Percentiles rank a stretch among this genome's conserved stretches.
phyloP scores from a whole-genome alignment of 1,140 invertebrate genomes.

The Hylyphantes graminicola region DNA sequence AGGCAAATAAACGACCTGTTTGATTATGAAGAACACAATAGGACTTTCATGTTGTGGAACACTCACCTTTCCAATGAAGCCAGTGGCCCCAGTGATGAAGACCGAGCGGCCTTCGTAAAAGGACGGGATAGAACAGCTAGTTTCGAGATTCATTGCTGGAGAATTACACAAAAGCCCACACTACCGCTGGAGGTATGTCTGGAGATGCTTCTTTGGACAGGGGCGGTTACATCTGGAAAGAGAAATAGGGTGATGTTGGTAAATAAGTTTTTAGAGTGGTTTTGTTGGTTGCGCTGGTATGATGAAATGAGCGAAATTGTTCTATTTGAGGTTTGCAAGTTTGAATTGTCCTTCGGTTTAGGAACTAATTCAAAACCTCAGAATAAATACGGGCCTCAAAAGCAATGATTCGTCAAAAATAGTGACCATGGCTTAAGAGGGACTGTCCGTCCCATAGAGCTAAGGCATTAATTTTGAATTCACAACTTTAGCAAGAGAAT shows the following conservation, averaged over 20 bases:
- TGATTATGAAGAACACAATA: too few relatives aligned
- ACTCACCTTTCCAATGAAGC: slow-evolving; percentile 82
- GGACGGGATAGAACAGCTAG: slow-evolving; percentile 62
- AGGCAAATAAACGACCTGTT: too few relatives aligned
- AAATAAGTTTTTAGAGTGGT: not conserved
- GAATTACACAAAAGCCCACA: slow-evolving; percentile 25
- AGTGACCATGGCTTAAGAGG: too few relatives aligned
- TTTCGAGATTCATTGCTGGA: slow-evolving; percentile 31
- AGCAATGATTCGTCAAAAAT: too few relatives aligned
- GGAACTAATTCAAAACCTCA: too few relatives aligned
- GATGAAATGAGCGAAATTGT: slow-evolving; percentile 2
- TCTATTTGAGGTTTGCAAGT: not conserved
- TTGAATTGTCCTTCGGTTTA: not conserved
- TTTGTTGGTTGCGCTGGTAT: not conserved
- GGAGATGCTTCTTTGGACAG: not conserved
- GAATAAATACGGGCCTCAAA: too few relatives aligned
- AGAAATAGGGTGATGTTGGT: not conserved
- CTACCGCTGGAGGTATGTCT: too few relatives aligned
- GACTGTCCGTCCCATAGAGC: too few relatives aligned
- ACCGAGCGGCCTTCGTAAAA: slow-evolving; percentile 77
- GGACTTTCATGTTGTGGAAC: slow-evolving; percentile 64
- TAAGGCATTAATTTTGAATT: too few relatives aligned
- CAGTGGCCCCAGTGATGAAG: slow-evolving; percentile 77
- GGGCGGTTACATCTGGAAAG: slow-evolving; percentile 36
- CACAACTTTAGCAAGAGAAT: too few relatives aligned